These are phyloP conservation scores for Ceratina japonica DNA, from an alignment of 1,140 invertebrate species.

Conservation along the genomic window DNA sequence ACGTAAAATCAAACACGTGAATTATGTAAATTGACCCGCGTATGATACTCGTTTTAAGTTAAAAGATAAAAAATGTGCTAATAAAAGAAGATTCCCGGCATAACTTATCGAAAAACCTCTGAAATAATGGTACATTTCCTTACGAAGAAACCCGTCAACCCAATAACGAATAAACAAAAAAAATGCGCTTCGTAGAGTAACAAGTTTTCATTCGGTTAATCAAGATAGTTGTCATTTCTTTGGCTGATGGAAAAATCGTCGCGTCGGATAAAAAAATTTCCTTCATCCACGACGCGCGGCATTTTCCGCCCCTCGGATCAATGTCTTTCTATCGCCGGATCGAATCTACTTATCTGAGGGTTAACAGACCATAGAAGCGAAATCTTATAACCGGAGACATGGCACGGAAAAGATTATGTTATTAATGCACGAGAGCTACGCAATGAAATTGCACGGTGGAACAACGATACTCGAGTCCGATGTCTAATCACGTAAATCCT, in stretches of 20 bases:
- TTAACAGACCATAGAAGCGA: neutral
- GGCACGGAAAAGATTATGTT: conserved; percentile 16
- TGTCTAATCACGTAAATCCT: conserved; percentile 14
- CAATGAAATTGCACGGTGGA: neutral
- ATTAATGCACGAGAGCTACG: neutral
- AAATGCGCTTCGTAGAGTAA: no score
- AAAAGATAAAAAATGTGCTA: no score
- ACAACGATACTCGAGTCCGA: neutral
- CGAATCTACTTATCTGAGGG: conserved; percentile 22
- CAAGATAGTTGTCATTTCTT: neutral
- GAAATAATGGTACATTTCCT: no score
- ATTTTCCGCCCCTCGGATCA: conserved; percentile 3
- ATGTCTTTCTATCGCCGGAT: conserved; percentile 9
- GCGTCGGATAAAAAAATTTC: neutral
- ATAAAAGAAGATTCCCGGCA: no score
- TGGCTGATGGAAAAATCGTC: neutral
- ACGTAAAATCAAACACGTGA: no score
- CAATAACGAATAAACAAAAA: no score
- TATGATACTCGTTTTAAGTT: no score
- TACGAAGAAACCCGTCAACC: no score
- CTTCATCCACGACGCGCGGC: neutral
- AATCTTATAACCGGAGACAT: neutral
- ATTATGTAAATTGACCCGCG: no score
- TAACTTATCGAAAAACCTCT: no score
- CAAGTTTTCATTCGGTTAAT: no score